Percentiles rank a stretch among this genome's conserved stretches.
Evolutionary conservation across 2,113 vertebrate genomes (phyloP).

Genomic region (Malurus alboscapulatus): DNA sequence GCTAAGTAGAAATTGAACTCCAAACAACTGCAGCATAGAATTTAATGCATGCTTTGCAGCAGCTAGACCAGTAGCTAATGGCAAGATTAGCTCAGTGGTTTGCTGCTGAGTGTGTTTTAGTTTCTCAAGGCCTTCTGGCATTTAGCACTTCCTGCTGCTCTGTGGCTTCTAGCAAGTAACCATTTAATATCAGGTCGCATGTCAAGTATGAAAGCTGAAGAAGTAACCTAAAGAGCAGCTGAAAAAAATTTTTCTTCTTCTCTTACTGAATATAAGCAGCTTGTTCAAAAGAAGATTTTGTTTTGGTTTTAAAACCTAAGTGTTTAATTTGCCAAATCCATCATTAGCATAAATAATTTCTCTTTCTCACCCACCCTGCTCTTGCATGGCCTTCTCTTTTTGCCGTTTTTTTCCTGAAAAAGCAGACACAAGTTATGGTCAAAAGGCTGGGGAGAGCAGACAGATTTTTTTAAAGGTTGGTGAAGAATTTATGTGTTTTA

Average conservation of each 20-base stretch:
- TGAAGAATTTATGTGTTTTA: neutral
- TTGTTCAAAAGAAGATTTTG: neutral
- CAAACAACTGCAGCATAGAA: neutral
- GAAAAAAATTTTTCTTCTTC: neutral
- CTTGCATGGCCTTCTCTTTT: neutral
- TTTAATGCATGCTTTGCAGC: neutral
- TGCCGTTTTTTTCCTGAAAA: neutral
- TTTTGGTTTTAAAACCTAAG: neutral
- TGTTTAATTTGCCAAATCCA: neutral
- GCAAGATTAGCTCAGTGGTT: neutral
- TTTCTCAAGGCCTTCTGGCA: constrained; percentile 25
- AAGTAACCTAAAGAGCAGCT: neutral
- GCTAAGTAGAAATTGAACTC: neutral
- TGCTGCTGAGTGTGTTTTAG: neutral
- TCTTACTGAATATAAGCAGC: neutral
- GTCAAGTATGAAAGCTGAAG: neutral
- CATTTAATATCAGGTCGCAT: neutral
- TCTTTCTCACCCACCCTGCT: neutral
- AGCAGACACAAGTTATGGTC: neutral
- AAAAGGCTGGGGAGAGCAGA: neutral
- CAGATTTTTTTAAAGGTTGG: neutral
- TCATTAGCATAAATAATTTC: neutral
- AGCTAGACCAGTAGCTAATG: neutral
- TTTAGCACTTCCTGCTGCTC: constrained; percentile 53
- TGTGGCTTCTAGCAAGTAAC: constrained; percentile 31